These are phyloP conservation scores for Sisyra terminalis DNA, from an alignment of 2,888 invertebrate species.

Conservation along the genomic window DNA sequence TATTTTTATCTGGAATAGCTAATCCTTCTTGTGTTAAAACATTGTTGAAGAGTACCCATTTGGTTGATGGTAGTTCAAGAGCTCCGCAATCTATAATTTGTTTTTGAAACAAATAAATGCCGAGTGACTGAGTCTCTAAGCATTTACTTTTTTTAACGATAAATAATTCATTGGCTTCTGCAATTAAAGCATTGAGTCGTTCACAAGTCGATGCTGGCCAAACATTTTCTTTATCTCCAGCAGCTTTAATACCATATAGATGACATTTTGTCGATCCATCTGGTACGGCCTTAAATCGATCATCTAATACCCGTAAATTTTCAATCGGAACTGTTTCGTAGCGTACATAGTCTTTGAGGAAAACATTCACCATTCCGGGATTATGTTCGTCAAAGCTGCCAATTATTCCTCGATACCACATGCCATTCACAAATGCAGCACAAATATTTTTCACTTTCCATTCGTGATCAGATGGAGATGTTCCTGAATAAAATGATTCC, in stretches of 20 bases:
- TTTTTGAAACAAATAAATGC: slow-evolving; percentile 48
- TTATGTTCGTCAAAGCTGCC: slow-evolving; percentile 17
- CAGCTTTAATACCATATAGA: slow-evolving; percentile 49
- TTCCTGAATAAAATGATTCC: neutral
- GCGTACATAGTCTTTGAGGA: slow-evolving; percentile 47
- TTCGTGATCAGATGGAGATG: neutral
- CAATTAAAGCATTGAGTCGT: slow-evolving; percentile 35
- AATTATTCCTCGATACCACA: slow-evolving; percentile 4
- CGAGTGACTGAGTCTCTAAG: slow-evolving; percentile 20
- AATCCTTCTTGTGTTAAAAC: slow-evolving; percentile 48
- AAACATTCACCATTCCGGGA: slow-evolving; percentile 31
- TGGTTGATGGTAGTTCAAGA: slow-evolving; percentile 42
- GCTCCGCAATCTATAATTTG: slow-evolving; percentile 42
- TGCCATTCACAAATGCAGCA: neutral
- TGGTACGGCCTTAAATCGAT: slow-evolving; percentile 31
- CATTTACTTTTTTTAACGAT: slow-evolving; percentile 14
- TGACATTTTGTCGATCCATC: slow-evolving; percentile 49
- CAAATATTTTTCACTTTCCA: slow-evolving; percentile 1
- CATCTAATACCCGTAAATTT: slow-evolving; percentile 32
- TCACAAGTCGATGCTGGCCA: slow-evolving; percentile 47
- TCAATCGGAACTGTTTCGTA: slow-evolving; percentile 29
- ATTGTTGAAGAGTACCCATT: slow-evolving; percentile 49
- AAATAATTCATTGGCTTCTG: slow-evolving; percentile 26
- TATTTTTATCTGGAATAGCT: slow-evolving; percentile 31
- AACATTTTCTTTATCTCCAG: slow-evolving; percentile 34